These are phyloP conservation scores for Ooceraea biroi DNA, from an alignment of 1,140 invertebrate genomes.

Conservation along the genomic window DNA sequence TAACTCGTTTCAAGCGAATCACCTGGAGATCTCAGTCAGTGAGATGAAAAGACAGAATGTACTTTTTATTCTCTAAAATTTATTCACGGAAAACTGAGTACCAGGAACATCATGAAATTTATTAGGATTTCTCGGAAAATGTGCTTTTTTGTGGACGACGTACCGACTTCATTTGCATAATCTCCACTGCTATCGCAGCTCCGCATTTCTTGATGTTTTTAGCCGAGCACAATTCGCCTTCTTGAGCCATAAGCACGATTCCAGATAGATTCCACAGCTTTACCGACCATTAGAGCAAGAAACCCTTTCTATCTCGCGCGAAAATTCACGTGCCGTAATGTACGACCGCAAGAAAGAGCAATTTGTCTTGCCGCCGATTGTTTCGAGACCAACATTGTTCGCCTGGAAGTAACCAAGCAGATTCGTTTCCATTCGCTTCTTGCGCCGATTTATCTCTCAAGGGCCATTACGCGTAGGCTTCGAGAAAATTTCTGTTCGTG, in stretches of 20 bases:
- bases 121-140: slow-evolving; percentile 6
- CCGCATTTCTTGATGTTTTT: slow-evolving; percentile 22
- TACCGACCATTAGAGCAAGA: not conserved
- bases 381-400: slow-evolving; percentile 6
- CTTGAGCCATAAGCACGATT: not conserved
- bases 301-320: not conserved
- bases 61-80: slow-evolving; percentile 17
- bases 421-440: not conserved
- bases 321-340: not conserved
- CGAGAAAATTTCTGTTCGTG: not conserved
- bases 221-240: not conserved
- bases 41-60: not conserved
- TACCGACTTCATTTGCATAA: slow-evolving; percentile 39
- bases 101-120: slow-evolving; percentile 29
- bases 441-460: slow-evolving; percentile 35
- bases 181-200: not conserved
- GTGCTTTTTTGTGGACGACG: slow-evolving; percentile 10
- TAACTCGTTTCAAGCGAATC: slow-evolving; percentile 3
- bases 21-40: not conserved
- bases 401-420: slow-evolving; percentile 7
- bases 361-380: slow-evolving; percentile 32
- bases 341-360: not conserved
- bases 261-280: not conserved
- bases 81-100: not conserved
- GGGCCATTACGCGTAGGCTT: not conserved